Evolutionary conservation across 1,140 invertebrate species (phyloP).

Genomic region (Charaxes varanes): DNA sequence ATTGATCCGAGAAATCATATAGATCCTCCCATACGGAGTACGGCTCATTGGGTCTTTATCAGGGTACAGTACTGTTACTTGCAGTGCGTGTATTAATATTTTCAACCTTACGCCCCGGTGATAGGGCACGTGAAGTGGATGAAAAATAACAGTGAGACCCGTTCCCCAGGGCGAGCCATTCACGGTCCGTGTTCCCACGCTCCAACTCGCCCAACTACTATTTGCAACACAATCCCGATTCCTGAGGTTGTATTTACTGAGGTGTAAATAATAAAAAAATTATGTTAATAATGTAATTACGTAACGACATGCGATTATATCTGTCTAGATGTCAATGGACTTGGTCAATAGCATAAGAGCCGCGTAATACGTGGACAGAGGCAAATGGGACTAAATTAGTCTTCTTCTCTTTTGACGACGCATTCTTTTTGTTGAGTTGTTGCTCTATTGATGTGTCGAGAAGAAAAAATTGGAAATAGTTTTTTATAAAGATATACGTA

Average conservation of each 20-base stretch:
- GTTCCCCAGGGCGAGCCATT: constrained; percentile 1
- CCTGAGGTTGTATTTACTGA: background rate
- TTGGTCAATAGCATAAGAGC: too few relatives aligned
- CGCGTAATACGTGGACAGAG: too few relatives aligned
- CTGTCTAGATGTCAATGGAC: too few relatives aligned
- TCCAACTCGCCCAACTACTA: background rate
- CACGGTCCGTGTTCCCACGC: constrained; percentile 11
- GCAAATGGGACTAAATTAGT: too few relatives aligned
- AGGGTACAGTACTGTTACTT: constrained; percentile 10
- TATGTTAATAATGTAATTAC: background rate
- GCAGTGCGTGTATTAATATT: background rate
- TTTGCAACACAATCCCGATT: constrained; percentile 8
- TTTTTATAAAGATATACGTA: background rate
- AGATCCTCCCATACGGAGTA: background rate
- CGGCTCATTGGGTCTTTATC: constrained; percentile 1
- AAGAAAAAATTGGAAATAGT: background rate
- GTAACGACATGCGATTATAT: too few relatives aligned
- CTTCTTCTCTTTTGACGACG: too few relatives aligned
- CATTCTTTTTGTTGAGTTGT: too few relatives aligned
- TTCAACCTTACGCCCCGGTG: background rate
- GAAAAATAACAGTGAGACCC: background rate
- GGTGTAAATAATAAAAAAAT: too few relatives aligned
- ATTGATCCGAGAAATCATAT: constrained; percentile 1
- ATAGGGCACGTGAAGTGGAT: background rate
- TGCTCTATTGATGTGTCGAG: too few relatives aligned